Evolutionary conservation across 2,797 vertebrate genomes (phyloP).

Genomic region (Sebastes nivosus): DNA sequence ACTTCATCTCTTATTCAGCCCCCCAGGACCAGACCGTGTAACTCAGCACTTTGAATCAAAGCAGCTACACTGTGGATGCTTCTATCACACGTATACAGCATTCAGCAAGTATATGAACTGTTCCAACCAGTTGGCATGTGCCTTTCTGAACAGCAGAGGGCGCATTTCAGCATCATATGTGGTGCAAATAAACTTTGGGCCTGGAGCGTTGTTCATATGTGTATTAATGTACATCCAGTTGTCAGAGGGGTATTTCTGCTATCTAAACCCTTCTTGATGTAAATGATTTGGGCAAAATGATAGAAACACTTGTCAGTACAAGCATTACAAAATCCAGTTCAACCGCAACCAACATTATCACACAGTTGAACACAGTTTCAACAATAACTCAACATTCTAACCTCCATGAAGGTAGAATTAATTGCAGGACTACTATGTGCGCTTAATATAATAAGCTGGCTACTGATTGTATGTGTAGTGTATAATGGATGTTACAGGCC

Average conservation of each 20-base stretch:
- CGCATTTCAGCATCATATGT: background rate
- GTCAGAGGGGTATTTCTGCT: background rate
- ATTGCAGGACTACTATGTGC: too few relatives aligned
- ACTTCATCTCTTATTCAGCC: background rate
- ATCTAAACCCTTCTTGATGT: background rate
- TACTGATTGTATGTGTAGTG: too few relatives aligned
- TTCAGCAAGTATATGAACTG: background rate
- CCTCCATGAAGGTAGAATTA: too few relatives aligned
- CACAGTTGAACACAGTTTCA: too few relatives aligned
- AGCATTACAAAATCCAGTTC: too few relatives aligned
- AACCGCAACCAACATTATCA: too few relatives aligned
- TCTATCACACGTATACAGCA: background rate
- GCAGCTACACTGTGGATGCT: background rate
- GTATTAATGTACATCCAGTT: background rate
- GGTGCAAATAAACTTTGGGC: background rate
- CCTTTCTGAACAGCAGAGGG: conserved; percentile 27
- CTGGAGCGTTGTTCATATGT: background rate
- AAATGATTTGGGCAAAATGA: background rate
- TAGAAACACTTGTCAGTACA: too few relatives aligned
- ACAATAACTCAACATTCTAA: too few relatives aligned
- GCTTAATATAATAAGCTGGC: too few relatives aligned
- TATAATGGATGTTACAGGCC: too few relatives aligned
- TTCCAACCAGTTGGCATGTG: background rate
- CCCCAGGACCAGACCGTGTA: background rate
- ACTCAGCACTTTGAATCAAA: background rate